A percentile compares a stretch with the other conserved stretches of the same genome.
Evolutionary conservation across 1,140 invertebrate genomes (phyloP).

Genomic region (Polypedilum pembai): DNA sequence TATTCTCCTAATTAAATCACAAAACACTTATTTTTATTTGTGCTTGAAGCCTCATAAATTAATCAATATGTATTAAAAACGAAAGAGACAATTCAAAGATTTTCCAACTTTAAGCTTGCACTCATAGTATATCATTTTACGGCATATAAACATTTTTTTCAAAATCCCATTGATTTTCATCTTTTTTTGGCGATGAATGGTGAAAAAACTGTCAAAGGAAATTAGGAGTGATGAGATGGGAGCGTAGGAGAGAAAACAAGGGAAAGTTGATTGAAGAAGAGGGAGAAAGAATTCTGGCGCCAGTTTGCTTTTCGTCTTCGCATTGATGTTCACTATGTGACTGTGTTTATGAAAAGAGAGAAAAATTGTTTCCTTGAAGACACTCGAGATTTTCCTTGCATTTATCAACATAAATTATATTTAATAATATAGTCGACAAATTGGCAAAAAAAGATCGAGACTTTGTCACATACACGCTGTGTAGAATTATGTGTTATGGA

Average conservation of each 20-base stretch:
- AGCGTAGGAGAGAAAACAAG: background rate
- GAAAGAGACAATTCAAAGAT: no score
- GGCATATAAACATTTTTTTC: background rate
- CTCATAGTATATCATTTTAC: no score
- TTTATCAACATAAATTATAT: background rate
- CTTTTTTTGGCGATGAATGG: background rate
- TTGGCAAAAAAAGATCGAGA: background rate
- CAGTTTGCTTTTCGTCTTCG: background rate
- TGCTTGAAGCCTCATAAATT: no score
- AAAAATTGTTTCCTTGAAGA: background rate
- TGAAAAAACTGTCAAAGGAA: background rate
- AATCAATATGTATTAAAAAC: no score
- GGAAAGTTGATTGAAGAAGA: background rate
- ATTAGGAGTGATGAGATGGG: background rate
- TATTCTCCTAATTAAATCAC: conserved; percentile 19
- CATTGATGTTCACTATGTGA: background rate
- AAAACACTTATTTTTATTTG: background rate
- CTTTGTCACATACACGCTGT: no score
- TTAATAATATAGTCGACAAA: background rate
- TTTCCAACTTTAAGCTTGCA: no score
- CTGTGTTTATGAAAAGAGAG: background rate
- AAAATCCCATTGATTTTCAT: background rate
- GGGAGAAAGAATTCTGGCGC: background rate
- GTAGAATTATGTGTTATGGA: background rate
- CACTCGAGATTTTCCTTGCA: background rate